Evolutionary conservation across 2,113 vertebrate genomes (phyloP).

Genomic region (Neolamprologus kungweensis): DNA sequence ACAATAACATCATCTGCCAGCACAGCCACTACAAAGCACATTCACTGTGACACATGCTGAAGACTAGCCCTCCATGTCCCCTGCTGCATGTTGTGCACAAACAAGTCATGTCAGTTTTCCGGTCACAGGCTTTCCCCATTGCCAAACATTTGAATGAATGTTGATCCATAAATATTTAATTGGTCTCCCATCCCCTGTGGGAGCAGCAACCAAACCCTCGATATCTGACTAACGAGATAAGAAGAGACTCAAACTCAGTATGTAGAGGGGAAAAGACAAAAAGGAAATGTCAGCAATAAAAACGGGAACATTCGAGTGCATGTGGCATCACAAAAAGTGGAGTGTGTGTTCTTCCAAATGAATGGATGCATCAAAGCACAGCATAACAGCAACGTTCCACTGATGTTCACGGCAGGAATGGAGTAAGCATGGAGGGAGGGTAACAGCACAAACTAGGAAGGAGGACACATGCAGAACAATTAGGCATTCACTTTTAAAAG

Average conservation of each 20-base stretch:
- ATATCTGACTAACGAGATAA: conserved; percentile 34
- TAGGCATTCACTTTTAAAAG: background rate
- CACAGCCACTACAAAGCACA: background rate
- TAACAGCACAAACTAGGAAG: background rate
- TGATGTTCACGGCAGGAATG: conserved; percentile 1
- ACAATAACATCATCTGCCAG: conserved; percentile 9
- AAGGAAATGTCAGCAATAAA: background rate
- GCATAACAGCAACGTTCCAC: background rate
- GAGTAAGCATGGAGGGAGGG: background rate
- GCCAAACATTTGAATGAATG: conserved; percentile 52
- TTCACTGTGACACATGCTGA: background rate
- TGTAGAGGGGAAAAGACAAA: background rate
- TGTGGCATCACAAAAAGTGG: background rate
- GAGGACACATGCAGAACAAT: background rate
- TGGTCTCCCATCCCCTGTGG: conserved; percentile 6
- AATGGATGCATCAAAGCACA: background rate
- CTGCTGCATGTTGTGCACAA: conserved; percentile 28
- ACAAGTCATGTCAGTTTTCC: conserved; percentile 44
- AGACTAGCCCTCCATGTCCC: conserved; percentile 11
- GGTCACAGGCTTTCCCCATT: conserved; percentile 37
- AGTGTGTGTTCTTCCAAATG: background rate
- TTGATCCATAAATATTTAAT: conserved; percentile 68
- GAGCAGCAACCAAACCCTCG: conserved; percentile 18
- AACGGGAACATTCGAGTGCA: background rate
- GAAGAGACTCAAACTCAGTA: background rate